Evolutionary conservation across 2,888 invertebrate genomes (phyloP), one percentile per base, ranked within the genome.

Genomic region (Eilema caniola): DNA sequence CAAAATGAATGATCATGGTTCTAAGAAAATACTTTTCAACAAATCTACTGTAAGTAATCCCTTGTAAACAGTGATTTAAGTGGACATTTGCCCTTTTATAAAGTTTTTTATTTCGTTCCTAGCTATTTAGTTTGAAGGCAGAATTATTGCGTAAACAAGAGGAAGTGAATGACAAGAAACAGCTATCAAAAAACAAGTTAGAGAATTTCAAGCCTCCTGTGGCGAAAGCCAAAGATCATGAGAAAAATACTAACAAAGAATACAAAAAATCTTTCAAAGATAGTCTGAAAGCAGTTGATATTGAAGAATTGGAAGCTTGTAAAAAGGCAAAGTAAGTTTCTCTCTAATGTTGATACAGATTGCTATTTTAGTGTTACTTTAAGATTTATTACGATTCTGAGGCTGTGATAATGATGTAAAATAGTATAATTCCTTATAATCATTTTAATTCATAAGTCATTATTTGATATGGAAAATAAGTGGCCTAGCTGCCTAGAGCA

Each of bases 121-220:
- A 97, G 96, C 88, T 98, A 66, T 92, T 98, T n/a, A 98, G 97
- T 85, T 94, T 99, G 73, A 99, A 99, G 94, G 99, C 99, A 0
- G 99, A 99, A 92, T 95, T 99, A 23, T 90, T 98, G 62, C 96
- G 97, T 75, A 99, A 99, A 90, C 98, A 98, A 91, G 97, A 97
- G 83, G 98, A 99, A 92, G 97, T 98, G 1, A 94, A 95, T 71
- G 96, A 96, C 85, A 96, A 96, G 10, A 98, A 97, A 85, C 92
- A 93, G 31, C 85, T 93, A 2, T 95, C 96, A 3, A 91, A 94
- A 70, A 89, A 95, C 69, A 96, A 96, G 82, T 88, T 96, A 79
- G 95, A 96, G 67, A 93, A 94, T 72, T 96, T 94, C 72, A 93
- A 94, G 66, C 94, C 96, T 7, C 87, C 84, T 67, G 64, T 82